A percentile compares a stretch with the other conserved stretches of the same genome.
Evolutionary conservation across 2,888 invertebrate genomes (phyloP).

Genomic region (Lymantria monacha): DNA sequence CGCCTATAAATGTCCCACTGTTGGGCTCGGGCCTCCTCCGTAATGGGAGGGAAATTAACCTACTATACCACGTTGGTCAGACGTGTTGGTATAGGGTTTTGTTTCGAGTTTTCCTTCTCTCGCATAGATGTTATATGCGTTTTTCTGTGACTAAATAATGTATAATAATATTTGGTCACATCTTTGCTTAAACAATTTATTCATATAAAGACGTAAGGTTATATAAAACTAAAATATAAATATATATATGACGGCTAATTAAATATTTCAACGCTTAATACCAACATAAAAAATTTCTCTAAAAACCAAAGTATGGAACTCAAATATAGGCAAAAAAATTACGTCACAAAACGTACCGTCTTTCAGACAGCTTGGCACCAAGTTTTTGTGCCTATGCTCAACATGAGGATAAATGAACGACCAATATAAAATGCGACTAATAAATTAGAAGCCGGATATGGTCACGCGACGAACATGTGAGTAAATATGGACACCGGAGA

Average conservation of each 20-base stretch:
- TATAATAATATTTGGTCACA: too few relatives aligned
- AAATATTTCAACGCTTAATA: background rate
- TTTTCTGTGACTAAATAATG: too few relatives aligned
- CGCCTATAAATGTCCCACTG: too few relatives aligned
- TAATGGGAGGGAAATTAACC: too few relatives aligned
- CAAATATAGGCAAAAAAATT: slow-evolving; percentile 10
- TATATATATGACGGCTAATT: too few relatives aligned
- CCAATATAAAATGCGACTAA: slow-evolving; percentile 43
- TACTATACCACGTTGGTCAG: too few relatives aligned
- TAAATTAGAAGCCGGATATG: slow-evolving; percentile 64
- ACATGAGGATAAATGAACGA: slow-evolving; percentile 29
- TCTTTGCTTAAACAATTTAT: too few relatives aligned
- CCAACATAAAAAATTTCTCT: slow-evolving; percentile 6
- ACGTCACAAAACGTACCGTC: slow-evolving; percentile 15
- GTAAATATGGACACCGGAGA: slow-evolving; percentile 12
- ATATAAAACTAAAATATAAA: background rate
- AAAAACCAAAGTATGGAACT: slow-evolving; percentile 9
- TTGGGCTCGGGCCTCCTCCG: too few relatives aligned
- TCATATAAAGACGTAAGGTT: too few relatives aligned
- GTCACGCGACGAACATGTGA: slow-evolving; percentile 43
- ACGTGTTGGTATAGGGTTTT: too few relatives aligned
- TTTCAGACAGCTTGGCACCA: slow-evolving; percentile 67
- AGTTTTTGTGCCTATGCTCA: slow-evolving; percentile 50
- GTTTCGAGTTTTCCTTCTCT: too few relatives aligned
- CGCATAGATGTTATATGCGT: too few relatives aligned